Conservation (phyloP, 37 sponge, comb jelly and placozoan species). For the Theonella swinhoei region DNA sequence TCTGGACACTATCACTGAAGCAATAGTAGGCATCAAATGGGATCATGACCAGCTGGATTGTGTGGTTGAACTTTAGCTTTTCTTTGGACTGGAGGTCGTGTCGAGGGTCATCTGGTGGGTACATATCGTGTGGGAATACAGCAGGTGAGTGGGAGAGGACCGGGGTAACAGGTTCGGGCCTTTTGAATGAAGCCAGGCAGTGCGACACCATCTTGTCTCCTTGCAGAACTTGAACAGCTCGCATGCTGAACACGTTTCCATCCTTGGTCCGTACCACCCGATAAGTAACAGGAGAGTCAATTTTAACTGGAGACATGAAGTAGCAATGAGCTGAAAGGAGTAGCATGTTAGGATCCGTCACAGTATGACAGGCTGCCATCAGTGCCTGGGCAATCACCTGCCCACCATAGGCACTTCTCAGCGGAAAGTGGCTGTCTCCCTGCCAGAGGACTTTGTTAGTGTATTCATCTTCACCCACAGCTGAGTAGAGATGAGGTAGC, state of each 20-base stretch:
- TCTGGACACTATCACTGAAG: background rate
- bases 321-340: slow-evolving; percentile 29
- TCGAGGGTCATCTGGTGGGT: background rate
- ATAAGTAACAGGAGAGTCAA: background rate
- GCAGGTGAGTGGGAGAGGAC: background rate
- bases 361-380: background rate
- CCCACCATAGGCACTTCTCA: slow-evolving; percentile 23
- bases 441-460: background rate
- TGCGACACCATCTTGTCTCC: slow-evolving; percentile 4
- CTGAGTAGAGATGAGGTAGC: background rate
- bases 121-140: background rate
- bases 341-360: slow-evolving; percentile 8
- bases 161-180: background rate
- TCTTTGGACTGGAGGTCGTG: background rate
- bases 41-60: background rate
- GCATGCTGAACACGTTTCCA: slow-evolving; percentile 1
- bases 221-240: slow-evolving; percentile 12
- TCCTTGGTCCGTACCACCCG: slow-evolving; percentile 1
- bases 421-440: background rate
- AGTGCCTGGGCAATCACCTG: slow-evolving; percentile 21
- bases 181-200: background rate
- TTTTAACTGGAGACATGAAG: slow-evolving; percentile 10
- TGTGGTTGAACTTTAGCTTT: background rate
- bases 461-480: background rate
- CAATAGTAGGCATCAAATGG: background rate